phyloP scores from a whole-genome alignment of 2,888 invertebrate genomes.

The Nineta flava region DNA sequence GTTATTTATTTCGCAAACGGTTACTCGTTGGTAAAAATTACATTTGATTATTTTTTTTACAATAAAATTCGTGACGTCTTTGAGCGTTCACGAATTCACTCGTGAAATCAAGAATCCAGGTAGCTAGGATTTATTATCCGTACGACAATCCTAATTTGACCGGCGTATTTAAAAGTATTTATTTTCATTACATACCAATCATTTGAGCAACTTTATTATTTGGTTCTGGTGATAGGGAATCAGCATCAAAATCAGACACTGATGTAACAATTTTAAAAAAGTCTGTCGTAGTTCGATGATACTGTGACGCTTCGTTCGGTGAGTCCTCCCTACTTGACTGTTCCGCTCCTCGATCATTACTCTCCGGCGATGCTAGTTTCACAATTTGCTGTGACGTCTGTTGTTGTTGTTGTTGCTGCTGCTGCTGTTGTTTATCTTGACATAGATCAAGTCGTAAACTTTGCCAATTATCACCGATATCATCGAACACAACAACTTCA shows the following conservation, averaged over 20 bases:
- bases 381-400: background rate
- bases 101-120: too few species aligned
- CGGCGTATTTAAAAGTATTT: too few species aligned
- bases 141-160: too few species aligned
- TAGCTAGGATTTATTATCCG: too few species aligned
- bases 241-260: slow-evolving; percentile 70
- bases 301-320: slow-evolving; percentile 24
- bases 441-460: slow-evolving; percentile 23
- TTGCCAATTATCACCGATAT: slow-evolving; percentile 71
- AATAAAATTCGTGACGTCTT: too few species aligned
- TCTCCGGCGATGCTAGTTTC: slow-evolving; percentile 9
- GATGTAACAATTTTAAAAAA: slow-evolving; percentile 47
- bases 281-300: slow-evolving; percentile 26
- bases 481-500: slow-evolving; percentile 75
- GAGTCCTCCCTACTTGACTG: slow-evolving; percentile 13
- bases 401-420: background rate
- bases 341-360: slow-evolving; percentile 14
- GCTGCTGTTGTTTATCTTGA: slow-evolving; percentile 4
- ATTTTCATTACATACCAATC: slow-evolving; percentile 24
- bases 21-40: too few species aligned
- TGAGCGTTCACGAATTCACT: too few species aligned
- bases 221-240: slow-evolving; percentile 58
- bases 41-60: too few species aligned
- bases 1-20: too few species aligned
- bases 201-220: slow-evolving; percentile 41